Conservation (phyloP, 2,888 invertebrate species). For the Thysanoteuthis rhombus region DNA sequence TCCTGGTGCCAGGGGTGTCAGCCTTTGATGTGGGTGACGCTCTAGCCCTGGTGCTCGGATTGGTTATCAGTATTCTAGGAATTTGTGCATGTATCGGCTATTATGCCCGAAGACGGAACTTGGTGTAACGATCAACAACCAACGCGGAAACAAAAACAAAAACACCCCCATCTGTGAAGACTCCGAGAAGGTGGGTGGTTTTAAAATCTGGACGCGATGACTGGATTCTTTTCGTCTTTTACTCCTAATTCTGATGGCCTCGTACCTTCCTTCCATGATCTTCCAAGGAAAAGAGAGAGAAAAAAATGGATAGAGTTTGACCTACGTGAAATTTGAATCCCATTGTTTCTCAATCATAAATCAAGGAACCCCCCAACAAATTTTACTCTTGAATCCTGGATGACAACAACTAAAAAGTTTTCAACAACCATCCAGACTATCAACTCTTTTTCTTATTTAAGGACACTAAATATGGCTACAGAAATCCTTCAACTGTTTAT, state of each 20-base stretch:
- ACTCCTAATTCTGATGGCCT: not conserved
- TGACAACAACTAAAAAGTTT: not conserved
- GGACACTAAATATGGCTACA: not conserved
- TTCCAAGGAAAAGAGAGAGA: not conserved
- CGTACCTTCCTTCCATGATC: not conserved
- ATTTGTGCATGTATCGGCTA: slow-evolving; percentile 68
- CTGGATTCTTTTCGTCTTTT: not conserved
- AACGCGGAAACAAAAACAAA: not conserved
- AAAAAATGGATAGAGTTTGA: not conserved
- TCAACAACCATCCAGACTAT: not conserved
- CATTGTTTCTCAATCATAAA: too few species aligned
- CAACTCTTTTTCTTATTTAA: not conserved
- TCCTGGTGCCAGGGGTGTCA: slow-evolving; percentile 57
- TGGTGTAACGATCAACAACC: not conserved
- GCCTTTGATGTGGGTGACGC: slow-evolving; percentile 68
- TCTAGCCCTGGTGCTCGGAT: slow-evolving; percentile 66
- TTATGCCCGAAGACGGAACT: slow-evolving; percentile 62
- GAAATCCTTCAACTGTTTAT: not conserved
- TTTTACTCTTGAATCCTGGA: not conserved
- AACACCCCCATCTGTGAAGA: not conserved
- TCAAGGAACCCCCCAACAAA: too few species aligned
- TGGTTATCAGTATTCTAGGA: slow-evolving; percentile 66
- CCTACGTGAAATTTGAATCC: not conserved
- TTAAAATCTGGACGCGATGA: not conserved
- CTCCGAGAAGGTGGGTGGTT: not conserved